Percentiles rank a stretch among this genome's conserved stretches.
These are phyloP conservation scores for Phataginus tricuspis DNA, from an alignment of 2,797 vertebrate genomes.

Conservation along the genomic window DNA sequence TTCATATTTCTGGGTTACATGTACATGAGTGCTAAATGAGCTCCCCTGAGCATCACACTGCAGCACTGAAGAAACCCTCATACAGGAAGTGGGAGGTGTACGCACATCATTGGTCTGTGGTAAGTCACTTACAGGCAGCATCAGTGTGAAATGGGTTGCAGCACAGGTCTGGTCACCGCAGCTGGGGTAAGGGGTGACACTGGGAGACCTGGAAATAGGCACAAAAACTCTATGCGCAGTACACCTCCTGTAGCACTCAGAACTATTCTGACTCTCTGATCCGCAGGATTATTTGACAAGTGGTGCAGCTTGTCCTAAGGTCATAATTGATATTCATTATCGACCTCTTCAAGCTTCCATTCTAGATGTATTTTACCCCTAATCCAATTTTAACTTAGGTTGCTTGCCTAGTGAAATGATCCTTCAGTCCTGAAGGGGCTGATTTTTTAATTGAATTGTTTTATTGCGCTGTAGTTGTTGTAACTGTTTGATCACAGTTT, in stretches of 20 bases:
- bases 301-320: neutral
- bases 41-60: neutral
- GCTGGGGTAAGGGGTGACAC: neutral
- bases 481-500: neutral
- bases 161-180: neutral
- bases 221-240: neutral
- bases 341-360: neutral
- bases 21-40: neutral
- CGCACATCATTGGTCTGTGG: neutral
- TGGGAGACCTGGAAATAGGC: neutral
- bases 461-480: neutral
- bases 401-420: neutral
- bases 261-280: neutral
- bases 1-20: neutral
- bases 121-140: neutral
- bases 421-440: neutral
- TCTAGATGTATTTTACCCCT: neutral
- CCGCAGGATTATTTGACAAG: neutral
- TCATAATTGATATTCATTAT: neutral
- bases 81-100: neutral
- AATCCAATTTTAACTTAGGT: neutral
- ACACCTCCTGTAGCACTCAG: neutral
- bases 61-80: no score
- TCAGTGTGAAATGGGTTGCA: neutral
- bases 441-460: slow-evolving; percentile 16